Evolutionary conservation across 1,140 invertebrate species (phyloP).

Genomic region (Dufourea novaeangliae): DNA sequence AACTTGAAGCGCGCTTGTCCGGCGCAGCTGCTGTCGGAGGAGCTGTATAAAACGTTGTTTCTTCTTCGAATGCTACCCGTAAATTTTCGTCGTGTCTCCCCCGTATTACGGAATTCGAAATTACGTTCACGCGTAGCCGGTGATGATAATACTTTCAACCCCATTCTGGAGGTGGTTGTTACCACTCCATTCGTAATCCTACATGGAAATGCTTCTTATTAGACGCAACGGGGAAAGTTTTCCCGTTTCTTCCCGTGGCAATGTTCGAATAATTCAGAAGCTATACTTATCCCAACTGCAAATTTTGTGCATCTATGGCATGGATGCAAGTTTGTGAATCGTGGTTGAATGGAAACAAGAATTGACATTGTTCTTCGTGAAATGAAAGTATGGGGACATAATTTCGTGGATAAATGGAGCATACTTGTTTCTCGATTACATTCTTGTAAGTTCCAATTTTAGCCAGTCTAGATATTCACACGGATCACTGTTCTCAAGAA

Average conservation of each 20-base stretch:
- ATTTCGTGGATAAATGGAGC: no score
- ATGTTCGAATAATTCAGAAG: background rate
- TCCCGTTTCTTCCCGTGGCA: background rate
- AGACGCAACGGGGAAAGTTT: background rate
- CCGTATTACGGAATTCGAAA: slow-evolving; percentile 18
- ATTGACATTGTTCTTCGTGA: no score
- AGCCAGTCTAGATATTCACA: no score
- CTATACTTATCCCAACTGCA: background rate
- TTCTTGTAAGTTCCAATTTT: no score
- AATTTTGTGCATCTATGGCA: no score
- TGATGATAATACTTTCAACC: background rate
- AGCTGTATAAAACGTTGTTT: background rate
- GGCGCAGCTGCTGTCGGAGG: slow-evolving; percentile 7
- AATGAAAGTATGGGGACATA: no score
- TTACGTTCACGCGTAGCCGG: background rate
- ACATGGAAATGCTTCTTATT: background rate
- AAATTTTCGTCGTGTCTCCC: slow-evolving; percentile 16
- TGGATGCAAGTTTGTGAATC: no score
- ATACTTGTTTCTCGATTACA: no score
- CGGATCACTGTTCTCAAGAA: no score
- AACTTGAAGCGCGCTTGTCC: slow-evolving; percentile 18
- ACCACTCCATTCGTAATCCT: background rate
- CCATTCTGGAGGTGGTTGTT: background rate
- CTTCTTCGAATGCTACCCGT: background rate
- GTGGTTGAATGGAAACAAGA: no score